Percentiles rank a stretch among this genome's conserved stretches.
These are phyloP conservation scores for Andrena bucephala DNA, from an alignment of 2,888 invertebrate genomes.

Conservation along the genomic window DNA sequence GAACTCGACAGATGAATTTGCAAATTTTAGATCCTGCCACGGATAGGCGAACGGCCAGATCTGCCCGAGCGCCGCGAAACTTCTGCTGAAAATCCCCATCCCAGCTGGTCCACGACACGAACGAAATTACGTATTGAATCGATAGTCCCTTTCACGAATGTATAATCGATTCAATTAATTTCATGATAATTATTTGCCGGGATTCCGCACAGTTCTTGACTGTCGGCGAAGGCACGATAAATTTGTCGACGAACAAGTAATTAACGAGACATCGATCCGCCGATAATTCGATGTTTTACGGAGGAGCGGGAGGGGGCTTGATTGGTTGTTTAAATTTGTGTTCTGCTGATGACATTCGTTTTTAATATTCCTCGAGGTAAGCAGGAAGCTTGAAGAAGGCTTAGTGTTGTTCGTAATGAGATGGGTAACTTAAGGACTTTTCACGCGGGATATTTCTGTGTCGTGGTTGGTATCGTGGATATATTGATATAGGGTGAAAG, in stretches of 20 bases:
- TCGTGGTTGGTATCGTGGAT: no score
- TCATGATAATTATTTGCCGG: constrained; percentile 52
- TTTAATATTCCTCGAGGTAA: no score
- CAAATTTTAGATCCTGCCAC: constrained; percentile 44
- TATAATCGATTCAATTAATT: constrained; percentile 55
- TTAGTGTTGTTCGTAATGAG: no score
- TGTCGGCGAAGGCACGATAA: neutral
- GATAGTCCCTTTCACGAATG: constrained; percentile 55
- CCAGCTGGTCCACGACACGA: neutral
- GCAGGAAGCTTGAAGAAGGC: no score
- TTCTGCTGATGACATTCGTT: no score
- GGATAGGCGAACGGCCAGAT: constrained; percentile 13
- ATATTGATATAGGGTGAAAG: no score
- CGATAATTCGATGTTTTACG: no score
- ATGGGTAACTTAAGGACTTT: no score
- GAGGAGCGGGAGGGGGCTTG: no score
- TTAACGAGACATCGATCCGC: constrained; percentile 20
- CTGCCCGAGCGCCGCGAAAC: constrained; percentile 9
- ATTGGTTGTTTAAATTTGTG: no score
- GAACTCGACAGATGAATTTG: constrained; percentile 44
- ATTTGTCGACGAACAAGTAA: constrained; percentile 21
- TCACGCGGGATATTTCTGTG: no score
- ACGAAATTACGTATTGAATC: constrained; percentile 31
- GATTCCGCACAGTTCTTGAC: neutral
- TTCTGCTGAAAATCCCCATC: constrained; percentile 24